Conservation (phyloP, 2,888 invertebrate species). For the Diarsia dahlii region DNA sequence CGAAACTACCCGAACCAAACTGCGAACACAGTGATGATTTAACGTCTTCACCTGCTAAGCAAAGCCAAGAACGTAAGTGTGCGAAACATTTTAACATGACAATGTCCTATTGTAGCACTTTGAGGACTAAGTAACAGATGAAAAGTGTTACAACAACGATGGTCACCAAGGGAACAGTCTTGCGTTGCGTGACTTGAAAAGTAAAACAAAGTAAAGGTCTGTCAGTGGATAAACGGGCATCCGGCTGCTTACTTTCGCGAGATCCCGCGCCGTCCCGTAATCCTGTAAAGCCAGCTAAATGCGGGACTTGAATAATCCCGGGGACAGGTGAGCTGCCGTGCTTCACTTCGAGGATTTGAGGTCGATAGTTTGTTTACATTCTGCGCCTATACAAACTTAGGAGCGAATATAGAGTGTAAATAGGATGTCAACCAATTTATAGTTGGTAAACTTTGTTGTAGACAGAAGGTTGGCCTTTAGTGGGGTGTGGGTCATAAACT, state of each 20-base stretch:
- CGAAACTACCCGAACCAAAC: not conserved
- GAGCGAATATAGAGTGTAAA: slow-evolving; percentile 49
- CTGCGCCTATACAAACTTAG: slow-evolving; percentile 44
- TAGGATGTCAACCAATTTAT: slow-evolving; percentile 52
- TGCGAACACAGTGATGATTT: not conserved
- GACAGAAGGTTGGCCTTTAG: slow-evolving; percentile 7
- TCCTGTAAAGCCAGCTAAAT: slow-evolving; percentile 77
- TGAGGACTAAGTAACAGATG: slow-evolving; percentile 33
- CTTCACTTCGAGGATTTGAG: slow-evolving; percentile 68
- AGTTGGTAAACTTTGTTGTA: slow-evolving; percentile 33
- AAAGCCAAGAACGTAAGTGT: not conserved
- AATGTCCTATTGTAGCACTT: slow-evolving; percentile 17
- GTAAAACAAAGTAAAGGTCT: slow-evolving; percentile 75
- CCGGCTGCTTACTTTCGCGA: slow-evolving; percentile 74
- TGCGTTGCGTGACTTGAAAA: slow-evolving; percentile 72
- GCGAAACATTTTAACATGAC: not conserved
- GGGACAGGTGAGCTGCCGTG: slow-evolving; percentile 73
- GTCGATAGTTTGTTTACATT: slow-evolving; percentile 71
- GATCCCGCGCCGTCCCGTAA: slow-evolving; percentile 72
- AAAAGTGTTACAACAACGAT: slow-evolving; percentile 31
- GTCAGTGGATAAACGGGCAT: slow-evolving; percentile 76
- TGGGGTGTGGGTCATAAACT: not conserved
- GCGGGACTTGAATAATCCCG: slow-evolving; percentile 73
- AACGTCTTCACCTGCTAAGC: not conserved
- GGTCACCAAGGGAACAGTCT: slow-evolving; percentile 60